Base-by-base conservation (phyloP, 2,113 vertebrate genomes). In the Platichthys flesus region DNA sequence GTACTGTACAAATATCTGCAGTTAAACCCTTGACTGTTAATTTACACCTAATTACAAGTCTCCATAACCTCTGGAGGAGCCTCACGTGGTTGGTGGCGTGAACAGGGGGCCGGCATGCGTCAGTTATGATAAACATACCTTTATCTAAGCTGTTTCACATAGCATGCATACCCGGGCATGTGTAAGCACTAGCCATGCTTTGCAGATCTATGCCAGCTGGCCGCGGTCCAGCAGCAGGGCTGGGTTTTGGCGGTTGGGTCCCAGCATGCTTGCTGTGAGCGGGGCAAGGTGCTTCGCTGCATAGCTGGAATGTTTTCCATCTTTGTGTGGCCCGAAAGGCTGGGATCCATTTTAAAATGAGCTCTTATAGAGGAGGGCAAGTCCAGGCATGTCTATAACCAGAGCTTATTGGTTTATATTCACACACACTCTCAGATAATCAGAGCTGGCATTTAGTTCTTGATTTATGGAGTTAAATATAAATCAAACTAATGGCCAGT, bases 231-330 rank as follows among this genome's bases (percentile, higher is more conserved):
- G 78, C 73, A 65, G 81, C 56, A 78, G 85, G 79, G 78, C 65
- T 68, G 68, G 86, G 76, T 79, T 18, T 18, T 72, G 70, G 76
- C 77, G 67, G 76, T 73, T 85, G 26, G 67, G 88, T 71, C 81
- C 74, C 88, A 83, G 83, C 82, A 84, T 74, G 90, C 83, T 85
- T 16, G 12, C 68, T 24, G 58, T 79, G 59, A 8, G 67, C 63
- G 81, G 63, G 78, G 79, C 71, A 90, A 88, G 89, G 90, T 92
- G 86, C 88, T 88, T 74, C 72, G 14, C 64, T 64, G 84, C 93
- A 92, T 93, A 92, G 85, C 89, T 92, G 85, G 80, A 91, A 94
- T 94, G 88, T 79, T 84, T 92, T 77, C 73, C 58, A 10, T 74
- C 85, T 88, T 87, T 84, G 82, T 91, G 81, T 84, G 78, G 68